A percentile compares a stretch with the other conserved stretches of the same genome.
phyloP scores from a whole-genome alignment of 2,797 vertebrate species.

The Morelia viridis region DNA sequence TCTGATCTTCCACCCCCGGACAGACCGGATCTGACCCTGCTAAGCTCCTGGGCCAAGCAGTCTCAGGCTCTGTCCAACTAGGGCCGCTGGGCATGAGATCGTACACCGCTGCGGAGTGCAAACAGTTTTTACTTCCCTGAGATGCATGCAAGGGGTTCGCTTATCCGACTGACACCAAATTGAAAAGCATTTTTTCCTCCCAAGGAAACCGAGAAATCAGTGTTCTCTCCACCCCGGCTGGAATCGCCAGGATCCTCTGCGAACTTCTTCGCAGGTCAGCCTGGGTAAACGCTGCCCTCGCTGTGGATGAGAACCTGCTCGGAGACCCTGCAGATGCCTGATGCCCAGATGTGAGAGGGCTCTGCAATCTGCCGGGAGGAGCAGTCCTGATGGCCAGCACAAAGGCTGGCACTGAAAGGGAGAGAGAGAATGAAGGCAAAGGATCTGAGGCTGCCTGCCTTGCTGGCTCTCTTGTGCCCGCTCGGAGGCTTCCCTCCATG shows the following conservation, averaged over 20 bases:
- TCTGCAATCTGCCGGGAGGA: background rate
- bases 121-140: background rate
- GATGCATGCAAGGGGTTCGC: background rate
- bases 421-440: background rate
- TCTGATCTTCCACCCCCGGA: too few species aligned
- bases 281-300: background rate
- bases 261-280: background rate
- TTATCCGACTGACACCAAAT: background rate
- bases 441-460: too few species aligned
- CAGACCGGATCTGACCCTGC: too few species aligned
- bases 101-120: accelerated
- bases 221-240: too few species aligned
- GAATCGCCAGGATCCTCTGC: background rate
- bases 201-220: background rate
- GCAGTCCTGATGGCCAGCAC: background rate
- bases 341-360: background rate
- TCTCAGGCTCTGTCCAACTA: too few species aligned
- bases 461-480: background rate
- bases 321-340: background rate
- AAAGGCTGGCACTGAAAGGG: background rate
- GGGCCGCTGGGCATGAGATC: too few species aligned
- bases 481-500: background rate
- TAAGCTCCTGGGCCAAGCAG: too few species aligned
- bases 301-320: background rate
- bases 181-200: background rate